These are phyloP conservation scores for Magallana nippona DNA, from an alignment of 2,888 invertebrate genomes.

Conservation along the genomic window DNA sequence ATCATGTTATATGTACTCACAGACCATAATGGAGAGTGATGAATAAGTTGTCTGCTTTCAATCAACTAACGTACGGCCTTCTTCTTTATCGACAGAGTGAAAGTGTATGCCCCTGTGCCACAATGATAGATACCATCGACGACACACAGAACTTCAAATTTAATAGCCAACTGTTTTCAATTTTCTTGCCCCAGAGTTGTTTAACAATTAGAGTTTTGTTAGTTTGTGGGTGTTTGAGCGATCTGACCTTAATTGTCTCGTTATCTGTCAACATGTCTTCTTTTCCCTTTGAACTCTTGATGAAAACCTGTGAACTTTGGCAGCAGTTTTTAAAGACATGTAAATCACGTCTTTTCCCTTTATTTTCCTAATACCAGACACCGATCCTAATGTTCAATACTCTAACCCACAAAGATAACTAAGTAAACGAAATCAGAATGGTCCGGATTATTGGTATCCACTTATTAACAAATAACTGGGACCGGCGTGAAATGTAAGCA, in stretches of 20 bases:
- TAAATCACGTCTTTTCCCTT: slow-evolving; percentile 7
- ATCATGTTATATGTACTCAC: neutral
- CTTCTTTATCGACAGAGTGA: slow-evolving; percentile 20
- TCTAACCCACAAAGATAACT: slow-evolving; percentile 19
- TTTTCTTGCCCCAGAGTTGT: neutral
- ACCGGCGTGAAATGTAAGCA: slow-evolving; percentile 2
- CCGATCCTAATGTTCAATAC: neutral
- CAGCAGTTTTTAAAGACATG: slow-evolving; percentile 9
- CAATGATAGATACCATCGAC: slow-evolving; percentile 4
- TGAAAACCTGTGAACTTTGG: slow-evolving; percentile 19
- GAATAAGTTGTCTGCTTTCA: slow-evolving; percentile 23
- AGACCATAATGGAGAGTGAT: slow-evolving; percentile 27
- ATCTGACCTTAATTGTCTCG: neutral
- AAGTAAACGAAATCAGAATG: neutral
- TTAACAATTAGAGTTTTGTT: neutral
- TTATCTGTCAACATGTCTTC: neutral
- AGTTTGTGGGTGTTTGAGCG: neutral
- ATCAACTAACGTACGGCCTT: neutral
- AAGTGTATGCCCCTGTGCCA: slow-evolving; percentile 15
- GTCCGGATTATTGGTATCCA: neutral
- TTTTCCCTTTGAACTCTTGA: slow-evolving; percentile 11
- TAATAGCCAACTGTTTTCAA: neutral
- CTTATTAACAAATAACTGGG: neutral
- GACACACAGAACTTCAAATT: neutral
- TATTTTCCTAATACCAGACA: neutral